A percentile compares a stretch with the other conserved stretches of the same genome.
Conservation (phyloP, 2,113 vertebrate genomes). For the Hystrix brachyura region DNA sequence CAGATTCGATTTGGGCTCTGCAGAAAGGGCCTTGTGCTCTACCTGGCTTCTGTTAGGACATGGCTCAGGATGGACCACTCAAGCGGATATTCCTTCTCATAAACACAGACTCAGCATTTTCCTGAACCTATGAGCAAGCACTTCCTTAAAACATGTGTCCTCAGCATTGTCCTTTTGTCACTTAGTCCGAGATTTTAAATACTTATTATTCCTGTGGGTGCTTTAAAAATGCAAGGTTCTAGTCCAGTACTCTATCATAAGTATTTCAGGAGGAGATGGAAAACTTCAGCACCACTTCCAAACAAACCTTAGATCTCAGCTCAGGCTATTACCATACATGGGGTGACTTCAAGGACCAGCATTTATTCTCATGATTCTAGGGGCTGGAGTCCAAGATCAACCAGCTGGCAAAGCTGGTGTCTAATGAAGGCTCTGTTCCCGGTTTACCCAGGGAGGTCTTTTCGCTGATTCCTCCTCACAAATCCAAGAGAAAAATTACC, state of each 20-base stretch:
- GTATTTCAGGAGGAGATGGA: not conserved
- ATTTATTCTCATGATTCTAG: not conserved
- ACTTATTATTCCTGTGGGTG: not conserved
- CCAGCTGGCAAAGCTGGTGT: not conserved
- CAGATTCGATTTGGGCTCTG: not conserved
- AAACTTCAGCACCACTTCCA: not conserved
- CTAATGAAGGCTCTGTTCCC: too few relatives aligned
- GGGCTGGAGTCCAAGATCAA: not conserved
- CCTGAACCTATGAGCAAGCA: too few relatives aligned
- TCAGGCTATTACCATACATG: not conserved
- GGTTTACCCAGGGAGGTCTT: not conserved
- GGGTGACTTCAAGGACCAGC: not conserved
- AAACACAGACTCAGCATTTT: too few relatives aligned
- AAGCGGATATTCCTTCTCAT: accelerated
- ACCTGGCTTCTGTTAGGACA: not conserved
- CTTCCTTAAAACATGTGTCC: not conserved
- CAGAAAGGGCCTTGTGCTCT: not conserved
- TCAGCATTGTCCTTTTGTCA: not conserved
- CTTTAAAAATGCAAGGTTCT: not conserved
- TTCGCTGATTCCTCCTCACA: not conserved
- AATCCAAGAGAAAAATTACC: not conserved
- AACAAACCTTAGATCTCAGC: not conserved
- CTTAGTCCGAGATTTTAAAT: not conserved
- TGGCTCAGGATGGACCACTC: not conserved
- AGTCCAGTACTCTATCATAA: not conserved